Percentiles rank a stretch among this genome's conserved stretches.
These are phyloP conservation scores for Drosophila kepulauana DNA, from an alignment of 1,140 invertebrate genomes.

Conservation along the genomic window DNA sequence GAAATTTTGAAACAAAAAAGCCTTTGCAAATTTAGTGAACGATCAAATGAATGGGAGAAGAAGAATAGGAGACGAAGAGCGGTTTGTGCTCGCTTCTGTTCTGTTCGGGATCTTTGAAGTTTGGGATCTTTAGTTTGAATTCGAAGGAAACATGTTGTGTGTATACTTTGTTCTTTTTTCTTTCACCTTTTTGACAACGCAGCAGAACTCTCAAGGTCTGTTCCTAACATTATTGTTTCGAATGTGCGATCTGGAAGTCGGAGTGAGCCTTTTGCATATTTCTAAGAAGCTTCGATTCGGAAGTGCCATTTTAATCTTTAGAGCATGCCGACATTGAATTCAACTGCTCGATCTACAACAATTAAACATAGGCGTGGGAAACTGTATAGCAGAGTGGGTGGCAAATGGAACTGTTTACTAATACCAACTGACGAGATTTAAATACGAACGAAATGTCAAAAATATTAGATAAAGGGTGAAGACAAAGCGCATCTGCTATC, in stretches of 20 bases:
- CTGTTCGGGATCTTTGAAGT: slow-evolving; percentile 62
- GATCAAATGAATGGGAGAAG: slow-evolving; percentile 48
- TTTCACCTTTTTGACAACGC: slow-evolving; percentile 56
- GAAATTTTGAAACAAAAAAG: slow-evolving; percentile 62
- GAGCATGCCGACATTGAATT: slow-evolving; percentile 22
- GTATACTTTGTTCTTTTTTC: slow-evolving; percentile 20
- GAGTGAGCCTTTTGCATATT: slow-evolving; percentile 30
- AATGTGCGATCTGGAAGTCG: slow-evolving; percentile 27
- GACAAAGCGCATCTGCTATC: slow-evolving; percentile 30
- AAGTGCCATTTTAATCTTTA: slow-evolving; percentile 56
- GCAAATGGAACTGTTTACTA: neutral
- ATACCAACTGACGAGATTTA: slow-evolving; percentile 9
- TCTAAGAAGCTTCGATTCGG: slow-evolving; percentile 69
- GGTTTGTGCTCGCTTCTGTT: slow-evolving; percentile 4
- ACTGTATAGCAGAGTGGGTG: slow-evolving; percentile 28
- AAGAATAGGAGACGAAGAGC: neutral
- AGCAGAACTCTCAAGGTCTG: slow-evolving; percentile 49
- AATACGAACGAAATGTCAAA: slow-evolving; percentile 64
- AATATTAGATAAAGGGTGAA: slow-evolving; percentile 61
- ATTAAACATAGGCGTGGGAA: slow-evolving; percentile 55
- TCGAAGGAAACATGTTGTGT: slow-evolving; percentile 61
- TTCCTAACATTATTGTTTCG: slow-evolving; percentile 42
- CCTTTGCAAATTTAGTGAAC: slow-evolving; percentile 60
- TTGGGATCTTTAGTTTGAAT: slow-evolving; percentile 34
- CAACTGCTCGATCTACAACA: slow-evolving; percentile 13